Evolutionary conservation across 2,113 vertebrate species (phyloP).

Genomic region (Polyodon spathula): DNA sequence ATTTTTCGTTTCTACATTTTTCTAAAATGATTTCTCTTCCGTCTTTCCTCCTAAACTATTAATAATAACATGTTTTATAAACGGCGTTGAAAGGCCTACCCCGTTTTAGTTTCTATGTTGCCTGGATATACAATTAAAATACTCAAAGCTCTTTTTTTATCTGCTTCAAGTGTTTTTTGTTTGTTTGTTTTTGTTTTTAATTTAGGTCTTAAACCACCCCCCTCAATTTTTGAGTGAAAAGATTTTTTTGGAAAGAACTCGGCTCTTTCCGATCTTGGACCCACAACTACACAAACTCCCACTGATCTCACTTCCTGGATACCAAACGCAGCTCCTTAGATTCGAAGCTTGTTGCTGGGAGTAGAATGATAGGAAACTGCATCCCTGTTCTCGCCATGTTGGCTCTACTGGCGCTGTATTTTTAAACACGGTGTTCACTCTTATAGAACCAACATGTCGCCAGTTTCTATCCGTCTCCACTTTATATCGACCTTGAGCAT

Average conservation of each 20-base stretch:
- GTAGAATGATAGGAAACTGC: too few relatives aligned
- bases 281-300: conserved; percentile 24
- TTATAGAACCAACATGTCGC: conserved; percentile 8
- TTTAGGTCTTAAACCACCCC: too few relatives aligned
- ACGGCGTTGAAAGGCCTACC: neutral
- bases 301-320: conserved; percentile 50
- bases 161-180: too few relatives aligned
- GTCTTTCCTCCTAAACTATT: conserved; percentile 7
- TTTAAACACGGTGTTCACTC: neutral
- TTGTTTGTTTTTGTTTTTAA: too few relatives aligned
- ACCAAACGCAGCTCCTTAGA: conserved; percentile 24
- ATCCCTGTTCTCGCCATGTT: conserved; percentile 11
- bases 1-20: conserved; percentile 42
- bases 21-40: conserved; percentile 15
- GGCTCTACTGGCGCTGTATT: neutral
- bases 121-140: conserved; percentile 22
- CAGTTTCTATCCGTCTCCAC: neutral
- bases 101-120: neutral
- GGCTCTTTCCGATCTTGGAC: conserved; percentile 42
- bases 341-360: conserved; percentile 22
- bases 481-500: too few relatives aligned
- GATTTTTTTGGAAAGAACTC: conserved; percentile 41
- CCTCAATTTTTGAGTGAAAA: too few relatives aligned
- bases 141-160: conserved; percentile 35
- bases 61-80: conserved; percentile 9